Evolutionary conservation across 2,888 invertebrate genomes (phyloP).

Genomic region (Chymomyza amoena): DNA sequence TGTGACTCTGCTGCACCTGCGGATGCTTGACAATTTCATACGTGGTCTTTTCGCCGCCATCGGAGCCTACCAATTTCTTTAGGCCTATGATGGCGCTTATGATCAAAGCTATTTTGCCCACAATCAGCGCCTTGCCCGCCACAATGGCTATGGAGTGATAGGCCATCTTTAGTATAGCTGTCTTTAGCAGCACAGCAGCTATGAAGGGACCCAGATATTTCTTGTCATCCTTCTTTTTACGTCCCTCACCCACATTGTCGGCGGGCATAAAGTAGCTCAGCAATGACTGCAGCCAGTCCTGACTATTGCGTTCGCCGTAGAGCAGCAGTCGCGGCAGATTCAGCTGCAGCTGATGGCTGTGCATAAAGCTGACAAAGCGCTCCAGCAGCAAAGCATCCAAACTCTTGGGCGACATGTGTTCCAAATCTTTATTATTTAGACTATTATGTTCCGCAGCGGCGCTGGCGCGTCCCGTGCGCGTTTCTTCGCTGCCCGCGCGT

Average conservation of each 20-base stretch:
- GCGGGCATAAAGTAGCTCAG: conserved; percentile 77
- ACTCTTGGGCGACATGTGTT: conserved; percentile 82
- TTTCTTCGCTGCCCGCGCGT: conserved; percentile 64
- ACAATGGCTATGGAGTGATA: conserved; percentile 87
- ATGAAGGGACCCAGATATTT: conserved; percentile 84
- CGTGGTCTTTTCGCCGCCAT: conserved; percentile 88
- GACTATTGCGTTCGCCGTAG: conserved; percentile 79
- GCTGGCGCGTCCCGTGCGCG: conserved; percentile 75
- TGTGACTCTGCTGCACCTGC: conserved; percentile 88
- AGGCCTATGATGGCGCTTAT: conserved; percentile 89
- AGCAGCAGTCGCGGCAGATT: conserved; percentile 79
- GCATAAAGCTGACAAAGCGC: conserved; percentile 81
- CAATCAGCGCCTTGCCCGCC: conserved; percentile 89
- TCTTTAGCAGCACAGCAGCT: conserved; percentile 85
- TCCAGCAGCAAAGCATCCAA: conserved; percentile 82
- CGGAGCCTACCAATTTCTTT: conserved; percentile 87
- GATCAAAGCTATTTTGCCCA: conserved; percentile 90
- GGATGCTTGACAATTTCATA: conserved; percentile 93
- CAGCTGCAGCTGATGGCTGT: conserved; percentile 82
- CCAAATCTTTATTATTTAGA: conserved; percentile 81
- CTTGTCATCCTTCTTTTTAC: conserved; percentile 81
- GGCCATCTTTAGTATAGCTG: conserved; percentile 86
- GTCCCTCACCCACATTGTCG: conserved; percentile 79
- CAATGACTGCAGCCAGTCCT: conserved; percentile 68
- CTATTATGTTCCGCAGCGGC: conserved; percentile 64